These are phyloP conservation scores for Neosilurus hyrtlii DNA, from an alignment of 2,797 vertebrate species.

Conservation along the genomic window DNA sequence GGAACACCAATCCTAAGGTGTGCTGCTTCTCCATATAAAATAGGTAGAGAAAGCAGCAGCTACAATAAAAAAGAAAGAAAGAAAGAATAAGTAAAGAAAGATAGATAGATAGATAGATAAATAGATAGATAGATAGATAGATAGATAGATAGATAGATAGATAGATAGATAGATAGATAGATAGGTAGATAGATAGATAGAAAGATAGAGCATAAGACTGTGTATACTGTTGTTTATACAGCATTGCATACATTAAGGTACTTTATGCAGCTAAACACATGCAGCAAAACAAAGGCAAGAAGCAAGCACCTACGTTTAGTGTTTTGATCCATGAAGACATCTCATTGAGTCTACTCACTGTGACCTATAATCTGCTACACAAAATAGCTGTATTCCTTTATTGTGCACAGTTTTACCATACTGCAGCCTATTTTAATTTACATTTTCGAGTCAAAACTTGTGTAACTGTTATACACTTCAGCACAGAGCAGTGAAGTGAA, in stretches of 20 bases:
- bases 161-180: no score
- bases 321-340: slow-evolving; percentile 33
- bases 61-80: slow-evolving; percentile 50
- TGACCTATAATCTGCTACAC: slow-evolving; percentile 1
- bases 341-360: slow-evolving; percentile 23
- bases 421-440: not conserved
- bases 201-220: not conserved
- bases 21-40: slow-evolving; percentile 62
- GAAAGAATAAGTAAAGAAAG: no score
- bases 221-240: not conserved
- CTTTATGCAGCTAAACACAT: not conserved
- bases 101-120: no score
- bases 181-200: no score
- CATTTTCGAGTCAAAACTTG: not conserved
- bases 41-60: slow-evolving; percentile 55
- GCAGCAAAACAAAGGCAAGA: not conserved
- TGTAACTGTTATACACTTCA: not conserved
- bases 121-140: no score
- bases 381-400: slow-evolving; percentile 1
- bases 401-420: not conserved
- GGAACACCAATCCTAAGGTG: slow-evolving; percentile 75
- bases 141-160: no score
- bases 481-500: not conserved
- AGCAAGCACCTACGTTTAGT: slow-evolving; percentile 34
- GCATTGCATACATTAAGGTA: not conserved